Base-by-base conservation (phyloP, 1,140 invertebrate genomes). In the Apis laboriosa region DNA sequence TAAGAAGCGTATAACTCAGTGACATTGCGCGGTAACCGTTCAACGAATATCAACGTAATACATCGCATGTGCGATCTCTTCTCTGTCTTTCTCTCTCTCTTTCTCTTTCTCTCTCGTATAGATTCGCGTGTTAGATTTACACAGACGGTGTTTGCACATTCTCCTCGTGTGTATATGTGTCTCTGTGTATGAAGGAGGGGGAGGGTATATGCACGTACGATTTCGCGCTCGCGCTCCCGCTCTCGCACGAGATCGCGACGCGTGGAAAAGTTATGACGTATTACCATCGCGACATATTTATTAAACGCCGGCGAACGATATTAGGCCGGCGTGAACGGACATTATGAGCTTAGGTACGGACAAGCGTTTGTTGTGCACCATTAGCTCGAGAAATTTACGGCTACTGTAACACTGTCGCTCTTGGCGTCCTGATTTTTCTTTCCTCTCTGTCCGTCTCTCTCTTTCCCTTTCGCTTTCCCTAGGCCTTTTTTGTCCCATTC, bases 311-410 rank as follows among this genome's bases (percentile, higher is more conserved):
- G 73, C 24, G 82, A 88, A 84, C 86, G 91, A 90, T 91, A 92
- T 92, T 92, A 92, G 90, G 86, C 88, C 80, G 90, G 88, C 81
- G 89, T 80, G 89, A 90, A 92, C 88, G 88, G 84, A 91, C 88
- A 86, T 79, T 87, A 85, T 63, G 77, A 80, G 80, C 64, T 78
- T 78, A 86, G 84, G 83, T 90, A 88, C 87, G 88, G 87, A 92
- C 90, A 90, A 90, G 88, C 88, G 86, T 92, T 89, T 88, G 86
- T 90, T 89, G 89, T 87, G 88, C 85, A 74, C 89, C 86, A 90
- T 90, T 90, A 89, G 80, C 85, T 61, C 61, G 80, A 85, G 84
- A 90, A 90, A 91, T 91, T 92, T 91, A 91, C 83, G 84, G 84
- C 77, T 87, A 77, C 81, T 73, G 83, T 85, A n/a, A 83, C 73